Evolutionary conservation across 2,888 invertebrate species (phyloP).

Genomic region (Uropetala carovei): DNA sequence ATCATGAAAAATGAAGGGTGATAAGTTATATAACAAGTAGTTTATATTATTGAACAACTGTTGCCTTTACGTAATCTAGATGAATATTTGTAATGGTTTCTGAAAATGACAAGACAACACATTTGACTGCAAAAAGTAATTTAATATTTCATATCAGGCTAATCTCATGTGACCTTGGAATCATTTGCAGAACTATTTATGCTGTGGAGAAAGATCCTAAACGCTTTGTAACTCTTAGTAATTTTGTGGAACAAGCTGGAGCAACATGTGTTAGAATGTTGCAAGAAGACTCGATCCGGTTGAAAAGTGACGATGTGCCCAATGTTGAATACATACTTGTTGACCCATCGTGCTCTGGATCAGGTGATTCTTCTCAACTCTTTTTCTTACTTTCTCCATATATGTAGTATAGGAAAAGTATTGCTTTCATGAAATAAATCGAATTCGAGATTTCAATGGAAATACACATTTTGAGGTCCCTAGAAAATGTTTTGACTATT

Average conservation of each 20-base stretch:
- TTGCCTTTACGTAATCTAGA: background rate
- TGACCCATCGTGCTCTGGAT: constrained; percentile 98
- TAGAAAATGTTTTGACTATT: too few relatives aligned
- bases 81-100: background rate
- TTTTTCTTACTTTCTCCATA: too few relatives aligned
- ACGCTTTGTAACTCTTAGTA: constrained; percentile 82
- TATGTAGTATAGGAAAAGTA: too few relatives aligned
- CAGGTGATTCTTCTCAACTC: constrained; percentile 79
- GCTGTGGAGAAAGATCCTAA: constrained; percentile 87
- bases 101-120: too few relatives aligned
- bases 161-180: background rate
- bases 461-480: too few relatives aligned
- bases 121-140: background rate
- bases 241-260: constrained; percentile 80
- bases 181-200: constrained; percentile 82
- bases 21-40: constrained; percentile 66
- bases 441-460: too few relatives aligned
- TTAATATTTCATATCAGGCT: background rate
- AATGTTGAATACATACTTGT: constrained; percentile 93
- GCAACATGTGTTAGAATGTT: constrained; percentile 81
- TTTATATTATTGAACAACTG: background rate
- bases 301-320: constrained; percentile 80
- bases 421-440: too few relatives aligned
- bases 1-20: constrained; percentile 86
- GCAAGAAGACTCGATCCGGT: constrained; percentile 84